Base-by-base conservation (phyloP, 2,888 invertebrate genomes). In the Eueremaeus valkanovi region DNA sequence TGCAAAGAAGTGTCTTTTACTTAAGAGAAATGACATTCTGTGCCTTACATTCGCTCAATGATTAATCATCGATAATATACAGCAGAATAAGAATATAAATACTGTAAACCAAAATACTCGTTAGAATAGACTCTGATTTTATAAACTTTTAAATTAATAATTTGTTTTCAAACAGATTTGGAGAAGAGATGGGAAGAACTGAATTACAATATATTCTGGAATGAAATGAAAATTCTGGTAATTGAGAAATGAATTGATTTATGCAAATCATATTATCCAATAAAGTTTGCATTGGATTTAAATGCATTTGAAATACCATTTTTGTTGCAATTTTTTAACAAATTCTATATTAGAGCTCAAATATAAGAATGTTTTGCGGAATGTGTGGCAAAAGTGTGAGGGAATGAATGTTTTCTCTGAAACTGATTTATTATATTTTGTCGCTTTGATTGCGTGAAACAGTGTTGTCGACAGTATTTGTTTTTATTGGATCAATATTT, bases 1-100 rank as follows among this genome's bases (percentile, higher is more conserved):
- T 63, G 27, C 33, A 33, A 33, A 36, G 36, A 63, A 63, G 63
- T 63, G 63, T 63, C 63, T 33, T 24, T 63, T 27, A 55, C 24
- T 55, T 55, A 3, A 18, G 36, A 2, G 58, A 58, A 29, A 58
- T 31, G 58, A 31, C 58, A 58, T 13, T 58, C 9, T 9, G 13
- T 55, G 58, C 31, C 31, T 29, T 31, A 33, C 63, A 36, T 66
- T 66, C 8, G 16, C 21, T 36, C 21, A 8, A 18, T 66, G 63
- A 66, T 66, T 18, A 66, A 66, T 66, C 36, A 66, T 36, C n/a
- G 36, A 66, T 66, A 66, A 66, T 66, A 55, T 55, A 5, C 9
- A 49, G 16, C 6, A 9, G 16, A 49, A 61, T 61, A 61, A 27
- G 24, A 13, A 27, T 36, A 24, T 55, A 55, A 55, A 49, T 49